Percentiles rank a stretch among this genome's conserved stretches.
Evolutionary conservation across 2,888 invertebrate genomes (phyloP).

Genomic region (Nasonovia ribisnigri): DNA sequence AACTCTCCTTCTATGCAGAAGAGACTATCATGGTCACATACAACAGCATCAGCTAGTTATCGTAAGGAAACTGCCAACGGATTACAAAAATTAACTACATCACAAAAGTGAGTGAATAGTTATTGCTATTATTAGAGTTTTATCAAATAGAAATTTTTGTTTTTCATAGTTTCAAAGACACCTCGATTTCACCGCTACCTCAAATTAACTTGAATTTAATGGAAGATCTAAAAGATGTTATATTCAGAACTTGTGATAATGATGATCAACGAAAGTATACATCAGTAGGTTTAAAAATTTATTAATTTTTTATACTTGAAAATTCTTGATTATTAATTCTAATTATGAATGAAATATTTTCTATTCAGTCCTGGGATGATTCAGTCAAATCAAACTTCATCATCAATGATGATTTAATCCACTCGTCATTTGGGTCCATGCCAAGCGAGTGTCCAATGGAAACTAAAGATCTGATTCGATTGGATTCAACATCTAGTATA

Average conservation of each 20-base stretch:
- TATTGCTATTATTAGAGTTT: not conserved
- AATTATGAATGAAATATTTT: slow-evolving; percentile 24
- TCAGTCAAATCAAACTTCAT: slow-evolving; percentile 29
- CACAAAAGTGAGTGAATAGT: slow-evolving; percentile 36
- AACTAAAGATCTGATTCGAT: slow-evolving; percentile 76
- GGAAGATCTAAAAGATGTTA: slow-evolving; percentile 77
- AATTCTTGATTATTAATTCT: not conserved
- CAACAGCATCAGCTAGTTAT: slow-evolving; percentile 66
- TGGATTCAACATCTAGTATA: slow-evolving; percentile 77
- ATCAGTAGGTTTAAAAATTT: slow-evolving; percentile 25
- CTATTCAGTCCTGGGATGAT: slow-evolving; percentile 26
- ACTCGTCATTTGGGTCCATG: slow-evolving; percentile 34
- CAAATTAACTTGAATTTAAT: slow-evolving; percentile 76
- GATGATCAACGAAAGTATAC: slow-evolving; percentile 53
- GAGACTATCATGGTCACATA: slow-evolving; percentile 62
- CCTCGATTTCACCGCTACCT: slow-evolving; percentile 71
- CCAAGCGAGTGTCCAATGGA: slow-evolving; percentile 54
- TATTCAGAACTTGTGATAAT: slow-evolving; percentile 70
- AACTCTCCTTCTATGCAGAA: slow-evolving; percentile 74
- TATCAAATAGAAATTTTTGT: slow-evolving; percentile 69
- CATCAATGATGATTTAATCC: slow-evolving; percentile 32
- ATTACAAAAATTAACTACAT: slow-evolving; percentile 36
- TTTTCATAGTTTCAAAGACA: slow-evolving; percentile 43
- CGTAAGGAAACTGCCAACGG: slow-evolving; percentile 64
- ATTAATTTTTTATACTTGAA: not conserved